These are phyloP conservation scores for Oscheius sp. DNA, from an alignment of 2,888 invertebrate species.

Conservation along the genomic window DNA sequence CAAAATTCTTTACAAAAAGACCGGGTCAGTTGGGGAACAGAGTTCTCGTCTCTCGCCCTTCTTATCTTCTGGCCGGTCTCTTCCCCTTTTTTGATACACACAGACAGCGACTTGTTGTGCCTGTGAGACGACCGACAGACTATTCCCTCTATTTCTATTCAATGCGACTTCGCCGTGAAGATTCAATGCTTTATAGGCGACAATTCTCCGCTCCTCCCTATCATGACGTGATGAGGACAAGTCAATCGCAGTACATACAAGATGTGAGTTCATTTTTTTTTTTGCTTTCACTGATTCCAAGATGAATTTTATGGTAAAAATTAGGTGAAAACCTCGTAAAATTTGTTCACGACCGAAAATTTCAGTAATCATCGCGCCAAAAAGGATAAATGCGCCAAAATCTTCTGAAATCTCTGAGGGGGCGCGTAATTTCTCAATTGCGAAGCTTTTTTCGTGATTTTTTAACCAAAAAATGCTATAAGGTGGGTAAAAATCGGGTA, in stretches of 20 bases:
- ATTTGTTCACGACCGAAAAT: too few species aligned
- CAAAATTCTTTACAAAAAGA: not conserved
- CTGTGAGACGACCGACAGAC: not conserved
- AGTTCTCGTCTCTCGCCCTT: not conserved
- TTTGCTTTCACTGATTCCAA: too few species aligned
- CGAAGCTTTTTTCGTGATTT: too few species aligned
- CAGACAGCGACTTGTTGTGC: not conserved
- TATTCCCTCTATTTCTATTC: not conserved
- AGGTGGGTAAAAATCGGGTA: too few species aligned
- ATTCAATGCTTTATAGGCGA: conserved; percentile 29
- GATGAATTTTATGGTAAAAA: not conserved
- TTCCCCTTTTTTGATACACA: not conserved
- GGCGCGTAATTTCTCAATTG: too few species aligned
- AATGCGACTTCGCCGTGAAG: too few species aligned
- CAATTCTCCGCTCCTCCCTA: conserved; percentile 30
- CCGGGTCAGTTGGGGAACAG: not conserved
- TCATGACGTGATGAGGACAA: conserved; percentile 36
- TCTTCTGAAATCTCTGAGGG: too few species aligned
- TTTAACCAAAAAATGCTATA: too few species aligned
- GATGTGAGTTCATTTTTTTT: conserved; percentile 17
- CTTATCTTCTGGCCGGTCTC: too few species aligned
- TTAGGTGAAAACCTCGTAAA: too few species aligned
- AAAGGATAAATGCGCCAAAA: too few species aligned
- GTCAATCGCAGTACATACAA: conserved; percentile 29
- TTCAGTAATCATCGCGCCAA: too few species aligned